Base-by-base conservation (phyloP, 2,113 vertebrate genomes). In the Lucifuga dentata region DNA sequence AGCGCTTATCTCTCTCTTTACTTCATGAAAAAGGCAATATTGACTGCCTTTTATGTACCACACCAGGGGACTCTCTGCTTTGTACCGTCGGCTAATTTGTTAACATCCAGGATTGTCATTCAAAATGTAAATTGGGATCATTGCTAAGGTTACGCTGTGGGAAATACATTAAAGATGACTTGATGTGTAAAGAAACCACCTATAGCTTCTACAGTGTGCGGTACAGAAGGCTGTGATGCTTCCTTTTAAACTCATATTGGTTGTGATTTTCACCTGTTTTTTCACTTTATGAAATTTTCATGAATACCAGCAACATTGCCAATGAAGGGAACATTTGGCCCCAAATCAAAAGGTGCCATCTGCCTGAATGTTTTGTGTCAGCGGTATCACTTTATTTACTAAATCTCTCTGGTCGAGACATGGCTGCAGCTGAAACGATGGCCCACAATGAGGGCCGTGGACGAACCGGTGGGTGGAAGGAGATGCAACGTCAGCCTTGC, bases 281-380 rank as follows among this genome's bases (percentile, higher is more conserved):
- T 48, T 10, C 8, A 59, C 39, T 41, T 13, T 29, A 81, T 83
- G n/a, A 73, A 64, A 76, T 72, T 73, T 78, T 67, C 57, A 84
- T 79, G 49, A 78, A 83, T 11, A 55, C 36, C 57, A 67, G 78
- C 29, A 71, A 63, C 46, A 65, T 60, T 59, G 59, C 50, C 68
- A 66, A 41, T 0, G 11, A 35, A 73, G 11, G 57, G 63, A 70
- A 46, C 32, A 50, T 52, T 53, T 78, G 71, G 70, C 63, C 74
- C 41, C 13, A 73, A 87, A 83, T 84, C 82, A 81, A 77, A 86
- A 81, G 68, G 59, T 79, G 55, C 75, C 81, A 91, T 90, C 83
- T 87, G 78, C 68, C 78, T 15, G 15, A 70, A 49, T 76, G 79
- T 65, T 73, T 66, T 33, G 72, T 81, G 81, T 88, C 75, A 88